Conservation (phyloP, 2,888 invertebrate species). For the Rugalucina vietnamica region DNA sequence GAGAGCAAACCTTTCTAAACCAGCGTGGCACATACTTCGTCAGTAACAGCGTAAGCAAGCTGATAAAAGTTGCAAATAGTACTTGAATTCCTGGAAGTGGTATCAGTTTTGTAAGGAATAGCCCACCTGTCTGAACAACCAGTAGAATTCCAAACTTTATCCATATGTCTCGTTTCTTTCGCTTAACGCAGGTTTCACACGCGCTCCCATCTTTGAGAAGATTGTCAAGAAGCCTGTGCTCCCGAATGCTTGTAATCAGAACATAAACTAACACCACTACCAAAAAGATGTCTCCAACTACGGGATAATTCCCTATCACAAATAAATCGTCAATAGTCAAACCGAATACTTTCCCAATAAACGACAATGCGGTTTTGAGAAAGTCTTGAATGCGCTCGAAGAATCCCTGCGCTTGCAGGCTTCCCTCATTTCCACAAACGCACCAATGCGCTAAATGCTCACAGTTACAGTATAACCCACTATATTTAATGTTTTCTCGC, state of each 20-base stretch:
- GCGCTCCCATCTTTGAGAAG: neutral
- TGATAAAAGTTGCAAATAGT: neutral
- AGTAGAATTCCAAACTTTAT: slow-evolving; percentile 7
- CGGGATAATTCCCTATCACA: neutral
- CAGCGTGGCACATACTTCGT: neutral
- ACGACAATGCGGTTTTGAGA: neutral
- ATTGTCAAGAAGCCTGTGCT: neutral
- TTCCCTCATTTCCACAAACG: neutral
- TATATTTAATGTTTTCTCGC: neutral
- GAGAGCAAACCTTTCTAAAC: slow-evolving; percentile 16
- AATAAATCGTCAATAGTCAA: neutral
- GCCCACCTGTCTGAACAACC: neutral
- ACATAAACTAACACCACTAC: neutral
- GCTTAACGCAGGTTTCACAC: neutral
- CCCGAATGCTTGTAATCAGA: neutral
- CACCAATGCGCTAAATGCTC: slow-evolving; percentile 14
- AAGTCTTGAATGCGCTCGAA: neutral
- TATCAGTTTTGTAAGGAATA: neutral
- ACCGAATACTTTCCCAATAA: neutral
- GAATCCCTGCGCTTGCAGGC: neutral
- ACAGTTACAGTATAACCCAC: slow-evolving; percentile 8
- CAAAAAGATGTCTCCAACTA: neutral
- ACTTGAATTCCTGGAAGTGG: neutral
- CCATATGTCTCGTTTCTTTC: neutral
- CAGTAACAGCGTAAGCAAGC: neutral